Percentiles rank a stretch among this genome's conserved stretches.
Conservation (phyloP, 1,140 invertebrate genomes). For the Drosophila tani region DNA sequence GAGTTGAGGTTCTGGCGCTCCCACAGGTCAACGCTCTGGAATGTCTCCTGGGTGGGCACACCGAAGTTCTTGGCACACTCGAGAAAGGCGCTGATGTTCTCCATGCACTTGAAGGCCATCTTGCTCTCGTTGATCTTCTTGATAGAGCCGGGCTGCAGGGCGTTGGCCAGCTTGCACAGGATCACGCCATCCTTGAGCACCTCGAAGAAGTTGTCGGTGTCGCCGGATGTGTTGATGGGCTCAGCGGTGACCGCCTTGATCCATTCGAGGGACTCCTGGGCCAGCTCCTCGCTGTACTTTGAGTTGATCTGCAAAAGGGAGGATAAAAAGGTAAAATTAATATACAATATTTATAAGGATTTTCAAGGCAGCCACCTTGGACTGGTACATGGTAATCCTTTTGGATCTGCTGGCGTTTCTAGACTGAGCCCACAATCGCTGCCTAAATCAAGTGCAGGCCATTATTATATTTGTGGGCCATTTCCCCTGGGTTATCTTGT, state of each 20-base stretch:
- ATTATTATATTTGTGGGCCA: slow-evolving; percentile 30
- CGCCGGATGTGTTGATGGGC: slow-evolving; percentile 92
- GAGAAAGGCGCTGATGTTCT: slow-evolving; percentile 98
- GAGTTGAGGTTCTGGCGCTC: slow-evolving; percentile 97
- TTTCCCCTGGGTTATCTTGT: slow-evolving; percentile 51
- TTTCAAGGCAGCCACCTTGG: slow-evolving; percentile 52
- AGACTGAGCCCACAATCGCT: slow-evolving; percentile 43
- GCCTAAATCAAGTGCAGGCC: slow-evolving; percentile 39
- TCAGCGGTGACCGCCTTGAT: slow-evolving; percentile 93
- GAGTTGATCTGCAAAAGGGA: slow-evolving; percentile 91
- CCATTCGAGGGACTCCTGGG: slow-evolving; percentile 96
- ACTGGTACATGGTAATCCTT: slow-evolving; percentile 55
- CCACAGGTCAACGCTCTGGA: slow-evolving; percentile 98
- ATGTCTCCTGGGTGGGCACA: slow-evolving; percentile 97
- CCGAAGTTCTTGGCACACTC: slow-evolving; percentile 94
- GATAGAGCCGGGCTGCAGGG: slow-evolving; percentile 91
- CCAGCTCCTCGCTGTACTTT: slow-evolving; percentile 97
- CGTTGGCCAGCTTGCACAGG: slow-evolving; percentile 94
- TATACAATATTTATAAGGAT: not conserved
- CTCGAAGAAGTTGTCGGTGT: slow-evolving; percentile 97
- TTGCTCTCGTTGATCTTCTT: slow-evolving; percentile 94
- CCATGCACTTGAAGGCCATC: slow-evolving; percentile 99
- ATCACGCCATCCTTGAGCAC: slow-evolving; percentile 93
- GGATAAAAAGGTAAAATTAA: not conserved
- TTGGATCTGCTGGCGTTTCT: slow-evolving; percentile 5